A percentile compares a stretch with the other conserved stretches of the same genome.
These are phyloP conservation scores for Drosophila bocqueti DNA, from an alignment of 1,140 invertebrate genomes.

Conservation along the genomic window DNA sequence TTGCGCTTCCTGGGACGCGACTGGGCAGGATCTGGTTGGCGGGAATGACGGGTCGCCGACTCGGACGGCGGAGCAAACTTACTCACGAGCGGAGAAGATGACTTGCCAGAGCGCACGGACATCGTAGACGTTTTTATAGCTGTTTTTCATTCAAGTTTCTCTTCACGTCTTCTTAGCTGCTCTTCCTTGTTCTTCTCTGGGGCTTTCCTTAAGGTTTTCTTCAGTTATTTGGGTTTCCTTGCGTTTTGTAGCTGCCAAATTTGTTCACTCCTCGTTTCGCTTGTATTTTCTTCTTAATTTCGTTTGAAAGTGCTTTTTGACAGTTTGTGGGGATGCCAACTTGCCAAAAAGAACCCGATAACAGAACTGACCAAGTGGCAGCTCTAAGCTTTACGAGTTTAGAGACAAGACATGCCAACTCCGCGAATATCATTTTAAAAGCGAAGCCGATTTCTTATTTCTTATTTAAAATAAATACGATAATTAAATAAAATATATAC, in stretches of 20 bases:
- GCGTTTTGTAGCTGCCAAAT: not conserved
- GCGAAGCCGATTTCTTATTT: too few relatives aligned
- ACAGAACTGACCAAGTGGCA: not conserved
- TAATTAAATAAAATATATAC: too few relatives aligned
- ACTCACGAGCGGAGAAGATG: not conserved
- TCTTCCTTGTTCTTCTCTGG: not conserved
- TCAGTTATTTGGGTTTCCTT: not conserved
- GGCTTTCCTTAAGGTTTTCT: not conserved
- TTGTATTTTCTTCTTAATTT: not conserved
- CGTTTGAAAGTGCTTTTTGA: not conserved
- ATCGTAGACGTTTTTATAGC: not conserved
- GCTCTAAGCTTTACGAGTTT: not conserved
- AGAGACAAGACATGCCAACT: not conserved
- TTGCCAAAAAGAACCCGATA: not conserved
- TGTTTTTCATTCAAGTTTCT: not conserved
- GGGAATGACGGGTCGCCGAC: not conserved
- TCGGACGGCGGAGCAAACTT: too few relatives aligned
- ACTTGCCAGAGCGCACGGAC: not conserved
- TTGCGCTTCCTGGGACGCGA: not conserved
- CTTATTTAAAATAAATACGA: too few relatives aligned
- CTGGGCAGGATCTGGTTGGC: not conserved
- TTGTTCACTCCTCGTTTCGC: not conserved
- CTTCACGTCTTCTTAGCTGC: not conserved
- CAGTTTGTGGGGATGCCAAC: not conserved
- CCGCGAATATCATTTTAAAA: too few relatives aligned